These are phyloP conservation scores for Masticophis lateralis DNA, from an alignment of 2,797 vertebrate genomes.

Conservation along the genomic window DNA sequence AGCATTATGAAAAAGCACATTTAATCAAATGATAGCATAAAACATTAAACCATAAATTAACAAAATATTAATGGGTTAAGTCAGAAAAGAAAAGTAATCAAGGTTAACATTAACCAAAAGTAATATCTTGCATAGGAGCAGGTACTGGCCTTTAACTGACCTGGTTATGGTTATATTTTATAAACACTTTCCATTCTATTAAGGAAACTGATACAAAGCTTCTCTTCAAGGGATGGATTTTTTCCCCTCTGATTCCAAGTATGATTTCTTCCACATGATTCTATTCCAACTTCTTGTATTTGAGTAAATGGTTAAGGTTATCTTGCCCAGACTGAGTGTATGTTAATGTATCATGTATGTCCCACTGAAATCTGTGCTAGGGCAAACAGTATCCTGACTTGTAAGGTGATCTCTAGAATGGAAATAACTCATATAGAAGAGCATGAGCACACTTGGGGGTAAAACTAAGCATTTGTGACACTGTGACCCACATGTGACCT, in stretches of 20 bases:
- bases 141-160: not conserved
- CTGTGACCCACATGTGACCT: not conserved
- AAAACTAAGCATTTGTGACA: not conserved
- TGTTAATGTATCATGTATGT: not conserved
- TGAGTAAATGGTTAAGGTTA: not conserved
- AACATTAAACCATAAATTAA: not conserved
- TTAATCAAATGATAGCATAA: not conserved
- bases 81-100: not conserved
- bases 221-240: not conserved
- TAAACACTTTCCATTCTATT: not conserved
- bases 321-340: not conserved
- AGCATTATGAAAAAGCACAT: not conserved
- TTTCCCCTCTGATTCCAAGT: not conserved
- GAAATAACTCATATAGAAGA: not conserved
- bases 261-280: not conserved
- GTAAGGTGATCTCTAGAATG: not conserved
- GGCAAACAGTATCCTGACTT: not conserved
- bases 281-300: not conserved
- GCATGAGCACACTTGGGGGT: not conserved
- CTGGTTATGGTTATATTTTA: not conserved
- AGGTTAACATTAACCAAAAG: not conserved
- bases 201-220: not conserved
- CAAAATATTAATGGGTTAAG: not conserved
- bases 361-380: not conserved
- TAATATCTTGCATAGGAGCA: not conserved